Evolutionary conservation across 2,888 invertebrate species (phyloP).

Genomic region (Sesia apiformis): DNA sequence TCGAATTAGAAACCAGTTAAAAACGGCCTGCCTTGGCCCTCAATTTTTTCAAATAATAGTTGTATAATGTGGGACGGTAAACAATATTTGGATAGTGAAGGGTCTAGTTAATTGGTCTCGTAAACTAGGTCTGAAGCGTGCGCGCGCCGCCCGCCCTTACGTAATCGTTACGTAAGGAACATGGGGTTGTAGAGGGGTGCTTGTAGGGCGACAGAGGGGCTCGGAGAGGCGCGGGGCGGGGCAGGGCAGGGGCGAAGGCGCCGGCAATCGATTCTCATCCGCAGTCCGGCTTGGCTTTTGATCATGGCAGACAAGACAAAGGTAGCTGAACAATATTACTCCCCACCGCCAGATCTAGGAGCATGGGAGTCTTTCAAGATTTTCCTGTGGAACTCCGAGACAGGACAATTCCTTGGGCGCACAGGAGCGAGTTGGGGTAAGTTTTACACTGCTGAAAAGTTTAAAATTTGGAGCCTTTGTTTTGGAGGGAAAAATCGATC

Average conservation of each 20-base stretch:
- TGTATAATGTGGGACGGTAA: conserved; percentile 1
- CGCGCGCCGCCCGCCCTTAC: conserved; percentile 62
- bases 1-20: conserved; percentile 13
- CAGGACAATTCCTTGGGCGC: conserved; percentile 91
- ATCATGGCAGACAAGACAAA: conserved; percentile 85
- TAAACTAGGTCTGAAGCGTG: conserved; percentile 40
- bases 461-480: conserved; percentile 1
- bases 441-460: conserved; percentile 41
- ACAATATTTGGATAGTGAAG: conserved; percentile 1
- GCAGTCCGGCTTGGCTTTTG: conserved; percentile 60
- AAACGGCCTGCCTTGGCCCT: conserved; percentile 20
- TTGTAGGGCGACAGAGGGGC: conserved; percentile 11
- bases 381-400: conserved; percentile 95
- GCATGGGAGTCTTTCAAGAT: conserved; percentile 89
- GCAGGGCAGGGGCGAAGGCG: conserved; percentile 43
- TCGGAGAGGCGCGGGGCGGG: conserved; percentile 22
- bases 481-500: conserved; percentile 43
- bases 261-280: conserved; percentile 59
- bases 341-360: conserved; percentile 86
- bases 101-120: conserved; percentile 21
- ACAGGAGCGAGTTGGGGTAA: conserved; percentile 96
- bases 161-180: conserved; percentile 62
- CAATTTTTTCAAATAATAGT: background rate
- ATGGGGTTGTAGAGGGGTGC: conserved; percentile 22
- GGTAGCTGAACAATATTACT: conserved; percentile 83